These are phyloP conservation scores for Melangyna quadrimaculata DNA, from an alignment of 2,888 invertebrate genomes.

Conservation along the genomic window DNA sequence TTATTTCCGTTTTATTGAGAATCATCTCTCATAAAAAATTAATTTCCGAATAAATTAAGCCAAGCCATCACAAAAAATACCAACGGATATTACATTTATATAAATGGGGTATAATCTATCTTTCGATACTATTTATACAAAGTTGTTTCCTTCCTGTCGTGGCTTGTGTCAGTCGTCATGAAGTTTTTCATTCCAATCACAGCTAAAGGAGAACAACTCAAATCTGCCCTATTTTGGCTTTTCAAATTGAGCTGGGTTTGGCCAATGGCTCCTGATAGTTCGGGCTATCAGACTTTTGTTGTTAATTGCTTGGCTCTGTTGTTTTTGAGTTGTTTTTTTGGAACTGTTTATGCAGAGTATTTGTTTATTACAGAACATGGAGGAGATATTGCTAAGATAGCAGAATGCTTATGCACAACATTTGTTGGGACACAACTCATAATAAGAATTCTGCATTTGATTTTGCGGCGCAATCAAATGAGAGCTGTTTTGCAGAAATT, in stretches of 20 bases:
- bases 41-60: conserved; percentile 4
- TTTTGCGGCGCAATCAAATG: conserved; percentile 36
- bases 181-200: conserved; percentile 33
- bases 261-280: conserved; percentile 49
- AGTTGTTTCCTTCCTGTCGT: background rate
- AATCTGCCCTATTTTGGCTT: conserved; percentile 31
- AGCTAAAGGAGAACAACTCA: conserved; percentile 19
- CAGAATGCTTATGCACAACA: conserved; percentile 66
- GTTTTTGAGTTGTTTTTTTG: conserved; percentile 43
- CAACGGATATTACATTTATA: background rate
- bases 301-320: conserved; percentile 26
- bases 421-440: conserved; percentile 67
- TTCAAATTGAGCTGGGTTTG: conserved; percentile 71
- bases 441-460: conserved; percentile 55
- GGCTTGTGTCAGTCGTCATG: conserved; percentile 22
- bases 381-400: conserved; percentile 54
- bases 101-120: background rate
- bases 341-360: conserved; percentile 61
- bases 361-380: conserved; percentile 63
- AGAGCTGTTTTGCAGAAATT: conserved; percentile 59
- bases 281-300: background rate
- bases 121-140: background rate
- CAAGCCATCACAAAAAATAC: background rate
- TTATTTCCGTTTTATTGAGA: conserved; percentile 4
- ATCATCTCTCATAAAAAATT: conserved; percentile 19